Percentiles rank a stretch among this genome's conserved stretches.
These are phyloP conservation scores for Bugulina stolonifera DNA, from an alignment of 2,888 invertebrate genomes.

Conservation along the genomic window DNA sequence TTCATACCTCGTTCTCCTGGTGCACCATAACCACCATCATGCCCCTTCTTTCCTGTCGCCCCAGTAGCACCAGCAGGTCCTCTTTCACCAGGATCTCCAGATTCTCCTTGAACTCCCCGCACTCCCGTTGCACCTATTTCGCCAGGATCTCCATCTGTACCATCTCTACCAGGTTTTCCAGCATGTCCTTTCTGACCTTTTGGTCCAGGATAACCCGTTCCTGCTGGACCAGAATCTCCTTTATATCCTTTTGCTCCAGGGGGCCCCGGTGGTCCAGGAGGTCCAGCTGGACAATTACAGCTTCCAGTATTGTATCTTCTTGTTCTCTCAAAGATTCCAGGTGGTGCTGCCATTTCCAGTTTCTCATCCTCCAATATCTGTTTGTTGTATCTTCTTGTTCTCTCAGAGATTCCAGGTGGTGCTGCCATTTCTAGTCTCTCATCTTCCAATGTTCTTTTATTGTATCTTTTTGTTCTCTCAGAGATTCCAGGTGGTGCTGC, in stretches of 20 bases:
- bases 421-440: too few relatives aligned
- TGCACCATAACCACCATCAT: not conserved
- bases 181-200: not conserved
- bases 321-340: too few relatives aligned
- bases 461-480: too few relatives aligned
- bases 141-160: not conserved
- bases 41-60: constrained; percentile 26
- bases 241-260: not conserved
- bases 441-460: too few relatives aligned
- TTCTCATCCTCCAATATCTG: too few relatives aligned
- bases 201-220: not conserved
- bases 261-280: not conserved
- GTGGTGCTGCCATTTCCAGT: too few relatives aligned
- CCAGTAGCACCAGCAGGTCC: constrained; percentile 5
- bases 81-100: not conserved
- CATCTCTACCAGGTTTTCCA: not conserved
- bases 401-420: too few relatives aligned
- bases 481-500: too few relatives aligned
- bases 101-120: not conserved
- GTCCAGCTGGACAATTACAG: not conserved
- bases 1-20: not conserved
- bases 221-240: not conserved
- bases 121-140: not conserved
- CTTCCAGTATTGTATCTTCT: too few relatives aligned
- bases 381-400: too few relatives aligned